phyloP scores from a whole-genome alignment of 37 sponge, comb jelly and placozoan species.

The Bolinopsis microptera region DNA sequence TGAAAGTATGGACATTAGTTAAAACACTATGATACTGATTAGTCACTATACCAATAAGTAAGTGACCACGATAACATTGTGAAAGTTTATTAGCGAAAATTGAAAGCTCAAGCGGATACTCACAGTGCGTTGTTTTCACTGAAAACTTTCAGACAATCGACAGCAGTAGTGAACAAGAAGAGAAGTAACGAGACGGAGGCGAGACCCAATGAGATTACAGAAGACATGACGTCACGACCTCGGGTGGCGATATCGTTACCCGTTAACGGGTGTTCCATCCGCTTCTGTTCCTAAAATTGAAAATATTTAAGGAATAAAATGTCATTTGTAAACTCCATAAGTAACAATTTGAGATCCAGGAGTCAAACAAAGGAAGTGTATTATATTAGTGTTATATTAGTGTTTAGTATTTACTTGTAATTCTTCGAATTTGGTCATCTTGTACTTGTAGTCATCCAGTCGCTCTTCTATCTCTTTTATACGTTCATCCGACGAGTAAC shows the following conservation, averaged over 20 bases:
- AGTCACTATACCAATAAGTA: too few species aligned
- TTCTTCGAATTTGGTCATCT: slow-evolving; percentile 62
- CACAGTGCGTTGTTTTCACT: slow-evolving; percentile 45
- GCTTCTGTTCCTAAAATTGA: slow-evolving; percentile 10
- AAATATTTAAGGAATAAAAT: too few species aligned
- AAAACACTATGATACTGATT: too few species aligned
- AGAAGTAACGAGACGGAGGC: slow-evolving; percentile 21
- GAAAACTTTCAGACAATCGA: slow-evolving; percentile 17
- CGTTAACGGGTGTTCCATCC: slow-evolving; percentile 15
- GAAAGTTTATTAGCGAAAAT: too few species aligned
- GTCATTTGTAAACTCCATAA: too few species aligned
- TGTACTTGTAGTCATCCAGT: slow-evolving; percentile 53
- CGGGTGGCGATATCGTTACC: background rate
- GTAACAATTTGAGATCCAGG: too few species aligned
- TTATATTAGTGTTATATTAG: too few species aligned
- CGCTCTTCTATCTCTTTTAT: slow-evolving; percentile 29
- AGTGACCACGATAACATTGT: too few species aligned
- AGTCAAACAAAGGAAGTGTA: too few species aligned
- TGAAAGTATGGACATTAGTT: background rate
- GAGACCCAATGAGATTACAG: slow-evolving; percentile 42
- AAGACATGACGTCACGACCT: slow-evolving; percentile 61
- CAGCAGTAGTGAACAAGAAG: slow-evolving; percentile 48
- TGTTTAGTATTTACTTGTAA: background rate
- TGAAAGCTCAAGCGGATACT: too few species aligned
- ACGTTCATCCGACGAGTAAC: slow-evolving; percentile 21